These are phyloP conservation scores for Gymnocypris eckloni DNA, from an alignment of 2,797 vertebrate species.

Conservation along the genomic window DNA sequence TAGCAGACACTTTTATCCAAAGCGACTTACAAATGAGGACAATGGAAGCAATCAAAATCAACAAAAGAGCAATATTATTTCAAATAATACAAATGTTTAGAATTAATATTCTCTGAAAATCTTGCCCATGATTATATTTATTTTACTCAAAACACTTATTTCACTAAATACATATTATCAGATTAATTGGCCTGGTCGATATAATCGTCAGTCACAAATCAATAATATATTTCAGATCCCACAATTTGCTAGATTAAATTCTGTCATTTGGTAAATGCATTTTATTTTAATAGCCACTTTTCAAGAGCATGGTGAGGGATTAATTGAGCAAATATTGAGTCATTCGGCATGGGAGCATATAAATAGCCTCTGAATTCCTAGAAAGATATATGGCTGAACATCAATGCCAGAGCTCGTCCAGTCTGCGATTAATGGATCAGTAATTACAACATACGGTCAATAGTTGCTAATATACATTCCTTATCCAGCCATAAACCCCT, in stretches of 20 bases:
- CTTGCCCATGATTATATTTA: not conserved
- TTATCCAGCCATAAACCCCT: not conserved
- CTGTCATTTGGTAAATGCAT: not conserved
- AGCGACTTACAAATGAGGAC: too few relatives aligned
- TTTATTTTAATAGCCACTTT: constrained; percentile 6
- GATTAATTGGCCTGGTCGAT: not conserved
- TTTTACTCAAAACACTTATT: not conserved
- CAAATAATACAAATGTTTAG: not conserved
- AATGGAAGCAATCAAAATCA: too few relatives aligned
- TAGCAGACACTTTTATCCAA: too few relatives aligned
- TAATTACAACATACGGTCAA: not conserved
- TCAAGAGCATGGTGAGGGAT: constrained; percentile 1
- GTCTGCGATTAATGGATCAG: not conserved
- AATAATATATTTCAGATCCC: not conserved
- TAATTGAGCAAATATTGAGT: not conserved
- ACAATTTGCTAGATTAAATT: not conserved
- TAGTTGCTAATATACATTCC: not conserved
- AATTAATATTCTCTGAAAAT: not conserved
- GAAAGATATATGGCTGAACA: constrained; percentile 11
- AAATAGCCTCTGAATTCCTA: constrained; percentile 21
- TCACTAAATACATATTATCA: not conserved
- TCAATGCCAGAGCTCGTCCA: not conserved
- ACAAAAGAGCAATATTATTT: too few relatives aligned
- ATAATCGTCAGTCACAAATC: not conserved
- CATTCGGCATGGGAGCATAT: not conserved